phyloP scores from a whole-genome alignment of 2,888 invertebrate species.

The Polymixis lichenea region DNA sequence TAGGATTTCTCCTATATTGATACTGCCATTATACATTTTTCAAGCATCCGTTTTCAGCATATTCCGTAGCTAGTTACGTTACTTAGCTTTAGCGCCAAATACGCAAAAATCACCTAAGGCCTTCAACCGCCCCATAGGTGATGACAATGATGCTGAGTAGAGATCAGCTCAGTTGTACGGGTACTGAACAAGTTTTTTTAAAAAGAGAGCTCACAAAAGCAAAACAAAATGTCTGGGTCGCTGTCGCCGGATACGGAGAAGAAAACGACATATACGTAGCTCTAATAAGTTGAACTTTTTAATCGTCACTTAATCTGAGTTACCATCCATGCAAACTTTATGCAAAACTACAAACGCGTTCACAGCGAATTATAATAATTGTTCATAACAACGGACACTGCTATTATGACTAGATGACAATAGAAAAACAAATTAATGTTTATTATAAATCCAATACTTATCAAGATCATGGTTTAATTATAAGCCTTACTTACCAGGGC shows the following conservation, averaged over 20 bases:
- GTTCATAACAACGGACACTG: constrained; percentile 20
- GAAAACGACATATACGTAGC: background rate
- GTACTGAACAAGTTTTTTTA: too few relatives aligned
- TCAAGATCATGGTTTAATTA: constrained; percentile 44
- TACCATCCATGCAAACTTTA: constrained; percentile 16
- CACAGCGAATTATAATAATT: constrained; percentile 52
- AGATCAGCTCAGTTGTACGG: too few relatives aligned
- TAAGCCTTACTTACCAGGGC: background rate
- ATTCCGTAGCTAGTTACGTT: too few relatives aligned
- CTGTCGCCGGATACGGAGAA: too few relatives aligned
- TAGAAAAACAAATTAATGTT: constrained; percentile 38
- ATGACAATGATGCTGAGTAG: too few relatives aligned
- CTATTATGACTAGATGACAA: constrained; percentile 36
- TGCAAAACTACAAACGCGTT: constrained; percentile 25
- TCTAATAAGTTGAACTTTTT: background rate
- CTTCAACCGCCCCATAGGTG: too few relatives aligned
- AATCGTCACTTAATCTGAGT: background rate
- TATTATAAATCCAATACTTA: constrained; percentile 29
- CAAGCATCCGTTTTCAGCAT: background rate
- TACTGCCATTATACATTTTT: background rate
- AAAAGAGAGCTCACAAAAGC: too few relatives aligned
- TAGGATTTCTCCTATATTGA: too few relatives aligned
- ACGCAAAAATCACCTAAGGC: too few relatives aligned
- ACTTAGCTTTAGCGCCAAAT: too few relatives aligned
- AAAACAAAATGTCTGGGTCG: too few relatives aligned